Conservation (phyloP, 2,888 invertebrate species). For the Drosophila tripunctata region DNA sequence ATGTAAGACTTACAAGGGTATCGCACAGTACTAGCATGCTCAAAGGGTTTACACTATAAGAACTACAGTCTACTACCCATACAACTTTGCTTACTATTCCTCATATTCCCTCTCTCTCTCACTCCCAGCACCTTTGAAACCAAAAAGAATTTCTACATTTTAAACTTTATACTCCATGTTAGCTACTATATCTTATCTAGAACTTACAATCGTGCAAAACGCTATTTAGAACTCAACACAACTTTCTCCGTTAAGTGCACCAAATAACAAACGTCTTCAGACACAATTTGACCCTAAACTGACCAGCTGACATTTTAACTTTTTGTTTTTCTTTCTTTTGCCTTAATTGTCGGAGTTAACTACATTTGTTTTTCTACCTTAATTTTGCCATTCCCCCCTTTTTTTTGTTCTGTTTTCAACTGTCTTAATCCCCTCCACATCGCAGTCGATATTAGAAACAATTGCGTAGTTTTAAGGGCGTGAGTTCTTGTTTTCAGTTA, state of each 20-base stretch:
- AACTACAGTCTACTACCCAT: no score
- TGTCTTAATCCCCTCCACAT: slow-evolving; percentile 1
- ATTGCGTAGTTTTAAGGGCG: slow-evolving; percentile 37
- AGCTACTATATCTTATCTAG: neutral
- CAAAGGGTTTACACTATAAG: no score
- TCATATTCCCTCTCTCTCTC: no score
- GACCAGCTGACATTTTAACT: slow-evolving; percentile 46
- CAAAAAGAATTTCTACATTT: no score
- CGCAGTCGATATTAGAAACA: slow-evolving; percentile 8
- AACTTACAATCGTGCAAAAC: neutral
- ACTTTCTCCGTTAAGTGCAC: slow-evolving; percentile 13
- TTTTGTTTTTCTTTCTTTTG: no score
- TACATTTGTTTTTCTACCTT: neutral
- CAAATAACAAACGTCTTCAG: neutral
- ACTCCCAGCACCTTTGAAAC: no score
- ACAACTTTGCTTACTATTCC: no score
- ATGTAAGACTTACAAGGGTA: no score
- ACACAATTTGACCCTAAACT: slow-evolving; percentile 3
- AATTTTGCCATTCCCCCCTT: neutral
- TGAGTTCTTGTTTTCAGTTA: slow-evolving; percentile 2
- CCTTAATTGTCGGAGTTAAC: slow-evolving; percentile 22
- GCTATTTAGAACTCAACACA: neutral
- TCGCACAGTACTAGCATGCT: no score
- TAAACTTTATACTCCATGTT: no score
- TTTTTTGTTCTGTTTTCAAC: slow-evolving; percentile 21